phyloP scores from a whole-genome alignment of 2,797 vertebrate species.

The Erethizon dorsatum region DNA sequence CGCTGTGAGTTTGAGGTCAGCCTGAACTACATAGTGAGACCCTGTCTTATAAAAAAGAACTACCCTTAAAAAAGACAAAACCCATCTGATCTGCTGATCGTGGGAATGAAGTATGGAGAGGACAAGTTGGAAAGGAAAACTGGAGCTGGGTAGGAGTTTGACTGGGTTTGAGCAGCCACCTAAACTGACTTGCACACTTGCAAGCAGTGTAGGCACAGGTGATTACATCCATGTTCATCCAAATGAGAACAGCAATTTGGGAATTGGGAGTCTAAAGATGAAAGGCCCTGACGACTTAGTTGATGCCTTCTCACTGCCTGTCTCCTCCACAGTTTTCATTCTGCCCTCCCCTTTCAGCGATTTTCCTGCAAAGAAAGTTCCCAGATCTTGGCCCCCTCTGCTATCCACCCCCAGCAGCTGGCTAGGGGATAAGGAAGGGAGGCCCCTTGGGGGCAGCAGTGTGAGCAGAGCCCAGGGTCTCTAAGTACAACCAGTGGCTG shows the following conservation, averaged over 20 bases:
- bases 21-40: background rate
- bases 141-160: background rate
- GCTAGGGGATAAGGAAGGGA: background rate
- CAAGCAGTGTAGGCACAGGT: background rate
- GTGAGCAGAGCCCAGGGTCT: background rate
- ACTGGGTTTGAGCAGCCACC: background rate
- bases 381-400: background rate
- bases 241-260: background rate
- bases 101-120: background rate
- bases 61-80: background rate
- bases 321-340: background rate
- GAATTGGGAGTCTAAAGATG: background rate
- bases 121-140: background rate
- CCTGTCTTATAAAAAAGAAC: background rate
- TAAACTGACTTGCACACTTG: background rate
- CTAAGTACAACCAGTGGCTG: background rate
- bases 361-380: slow-evolving; percentile 59
- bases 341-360: background rate
- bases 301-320: background rate
- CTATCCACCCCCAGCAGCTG: background rate
- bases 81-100: background rate
- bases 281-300: background rate
- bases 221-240: background rate
- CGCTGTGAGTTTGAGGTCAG: background rate
- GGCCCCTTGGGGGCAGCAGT: background rate